Conservation (phyloP, 2,113 vertebrate species). For the Athene noctua region DNA sequence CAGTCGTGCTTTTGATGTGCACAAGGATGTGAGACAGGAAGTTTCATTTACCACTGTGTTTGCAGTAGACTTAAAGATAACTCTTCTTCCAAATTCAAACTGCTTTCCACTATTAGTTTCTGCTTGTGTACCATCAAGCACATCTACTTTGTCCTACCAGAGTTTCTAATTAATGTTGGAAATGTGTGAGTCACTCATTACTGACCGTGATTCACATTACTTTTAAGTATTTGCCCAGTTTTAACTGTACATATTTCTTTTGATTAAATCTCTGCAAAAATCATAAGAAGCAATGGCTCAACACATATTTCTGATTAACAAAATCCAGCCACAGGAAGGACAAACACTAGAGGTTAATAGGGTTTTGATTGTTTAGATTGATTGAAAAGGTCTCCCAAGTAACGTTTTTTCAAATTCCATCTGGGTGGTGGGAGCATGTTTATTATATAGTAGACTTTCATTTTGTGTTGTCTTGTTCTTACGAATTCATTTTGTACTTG, state of each 20-base stretch:
- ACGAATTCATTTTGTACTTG: background rate
- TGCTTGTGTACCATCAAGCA: background rate
- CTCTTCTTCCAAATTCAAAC: background rate
- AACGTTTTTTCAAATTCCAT: background rate
- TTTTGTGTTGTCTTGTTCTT: background rate
- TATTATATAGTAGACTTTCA: background rate
- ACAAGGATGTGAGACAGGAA: background rate
- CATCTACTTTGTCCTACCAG: background rate
- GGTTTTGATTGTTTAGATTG: background rate
- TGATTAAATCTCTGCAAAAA: constrained; percentile 7
- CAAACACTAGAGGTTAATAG: constrained; percentile 1
- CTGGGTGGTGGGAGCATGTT: background rate
- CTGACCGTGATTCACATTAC: background rate
- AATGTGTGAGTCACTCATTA: background rate
- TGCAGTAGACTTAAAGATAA: background rate
- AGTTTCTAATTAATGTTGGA: constrained; percentile 4
- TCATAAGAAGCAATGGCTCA: background rate
- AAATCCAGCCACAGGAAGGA: background rate
- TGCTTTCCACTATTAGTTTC: background rate
- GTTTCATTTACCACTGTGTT: background rate
- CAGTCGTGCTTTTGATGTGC: background rate
- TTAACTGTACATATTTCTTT: background rate
- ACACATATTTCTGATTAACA: constrained; percentile 18
- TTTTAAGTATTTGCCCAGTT: background rate
- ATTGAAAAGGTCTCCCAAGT: background rate